Percentiles rank a stretch among this genome's conserved stretches.
Conservation (phyloP, 2,113 vertebrate species). For the Ginglymostoma cirratum region DNA sequence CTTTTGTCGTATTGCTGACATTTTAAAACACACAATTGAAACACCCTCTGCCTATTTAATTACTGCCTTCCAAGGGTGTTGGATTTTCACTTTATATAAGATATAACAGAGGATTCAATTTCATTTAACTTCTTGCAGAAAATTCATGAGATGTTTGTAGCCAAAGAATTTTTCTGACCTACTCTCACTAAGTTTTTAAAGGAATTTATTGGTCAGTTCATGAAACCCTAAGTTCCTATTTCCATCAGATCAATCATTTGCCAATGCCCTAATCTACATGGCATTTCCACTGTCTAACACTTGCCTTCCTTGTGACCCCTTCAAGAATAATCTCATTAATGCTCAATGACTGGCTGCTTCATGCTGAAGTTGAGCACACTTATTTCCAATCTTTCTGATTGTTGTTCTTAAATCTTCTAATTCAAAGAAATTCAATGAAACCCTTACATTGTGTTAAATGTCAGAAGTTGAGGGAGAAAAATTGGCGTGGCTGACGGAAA, state of each 20-base stretch:
- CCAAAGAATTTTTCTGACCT: neutral
- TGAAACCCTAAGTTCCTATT: neutral
- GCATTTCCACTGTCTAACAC: neutral
- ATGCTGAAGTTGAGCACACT: neutral
- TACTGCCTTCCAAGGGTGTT: neutral
- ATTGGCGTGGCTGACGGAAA: neutral
- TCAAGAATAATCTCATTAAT: neutral
- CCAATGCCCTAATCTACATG: neutral
- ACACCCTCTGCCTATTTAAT: neutral
- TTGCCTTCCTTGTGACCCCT: neutral
- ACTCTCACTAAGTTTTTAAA: neutral
- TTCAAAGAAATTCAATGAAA: neutral
- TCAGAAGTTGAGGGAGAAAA: neutral
- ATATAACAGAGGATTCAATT: neutral
- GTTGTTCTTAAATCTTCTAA: neutral
- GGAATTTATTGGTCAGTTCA: constrained; percentile 2
- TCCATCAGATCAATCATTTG: neutral
- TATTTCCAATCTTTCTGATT: neutral
- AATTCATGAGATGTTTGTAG: neutral
- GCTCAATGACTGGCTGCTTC: neutral
- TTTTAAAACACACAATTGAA: neutral
- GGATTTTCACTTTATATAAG: neutral
- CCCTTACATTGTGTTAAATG: neutral
- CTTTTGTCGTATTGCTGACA: neutral
- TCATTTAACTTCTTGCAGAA: neutral